Percentiles rank a stretch among this genome's conserved stretches.
phyloP scores from a whole-genome alignment of 1,140 invertebrate species.

The Cataglyphis hispanica region DNA sequence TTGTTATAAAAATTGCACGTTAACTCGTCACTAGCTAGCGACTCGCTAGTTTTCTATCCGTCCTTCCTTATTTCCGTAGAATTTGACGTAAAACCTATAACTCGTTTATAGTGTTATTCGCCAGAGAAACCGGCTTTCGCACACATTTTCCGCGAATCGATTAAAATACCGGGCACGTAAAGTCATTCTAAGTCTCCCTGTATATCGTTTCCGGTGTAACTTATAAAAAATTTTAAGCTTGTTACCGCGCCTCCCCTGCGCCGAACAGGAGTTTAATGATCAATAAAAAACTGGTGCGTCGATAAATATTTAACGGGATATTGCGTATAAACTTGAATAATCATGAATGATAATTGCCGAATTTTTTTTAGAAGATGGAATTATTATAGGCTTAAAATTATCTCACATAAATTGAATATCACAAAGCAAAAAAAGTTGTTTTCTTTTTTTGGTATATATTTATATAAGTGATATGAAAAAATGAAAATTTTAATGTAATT shows the following conservation, averaged over 20 bases:
- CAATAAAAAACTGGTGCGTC: neutral
- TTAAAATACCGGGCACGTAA: conserved; percentile 31
- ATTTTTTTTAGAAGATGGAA: neutral
- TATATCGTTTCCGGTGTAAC: conserved; percentile 26
- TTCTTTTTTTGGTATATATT: neutral
- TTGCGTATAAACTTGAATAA: neutral
- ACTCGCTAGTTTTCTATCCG: conserved; percentile 43
- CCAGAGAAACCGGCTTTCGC: conserved; percentile 51
- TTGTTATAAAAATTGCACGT: conserved; percentile 10
- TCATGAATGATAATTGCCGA: neutral
- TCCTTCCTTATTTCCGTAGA: conserved; percentile 45
- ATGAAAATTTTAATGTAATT: neutral
- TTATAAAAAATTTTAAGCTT: conserved; percentile 19
- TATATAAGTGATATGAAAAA: neutral
- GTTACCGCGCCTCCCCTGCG: neutral
- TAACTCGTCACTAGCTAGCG: neutral
- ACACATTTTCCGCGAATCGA: conserved; percentile 56
- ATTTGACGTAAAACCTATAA: conserved; percentile 43
- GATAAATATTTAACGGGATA: neutral
- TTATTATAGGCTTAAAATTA: neutral
- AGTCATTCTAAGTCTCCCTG: neutral
- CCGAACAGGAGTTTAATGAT: neutral
- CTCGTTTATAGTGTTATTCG: conserved; percentile 41
- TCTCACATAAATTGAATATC: neutral
- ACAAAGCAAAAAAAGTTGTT: neutral